A percentile compares a stretch with the other conserved stretches of the same genome.
These are phyloP conservation scores for Andrena fulva DNA, from an alignment of 2,888 invertebrate species.

Conservation along the genomic window DNA sequence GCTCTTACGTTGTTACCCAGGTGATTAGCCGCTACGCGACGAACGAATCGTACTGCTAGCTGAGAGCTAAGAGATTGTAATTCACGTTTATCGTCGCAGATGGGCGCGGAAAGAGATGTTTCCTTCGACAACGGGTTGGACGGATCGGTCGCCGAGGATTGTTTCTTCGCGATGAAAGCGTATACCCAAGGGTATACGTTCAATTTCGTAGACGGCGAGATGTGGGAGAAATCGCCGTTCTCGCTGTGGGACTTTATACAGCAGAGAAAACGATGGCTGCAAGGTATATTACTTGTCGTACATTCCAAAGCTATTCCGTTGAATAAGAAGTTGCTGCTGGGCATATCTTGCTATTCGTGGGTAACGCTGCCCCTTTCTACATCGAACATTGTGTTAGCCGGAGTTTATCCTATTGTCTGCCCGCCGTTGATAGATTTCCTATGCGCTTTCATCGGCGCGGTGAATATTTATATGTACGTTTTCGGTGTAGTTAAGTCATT, in stretches of 20 bases:
- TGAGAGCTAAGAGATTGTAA: neutral
- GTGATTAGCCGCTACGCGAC: conserved; percentile 85
- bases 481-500: conserved; percentile 99
- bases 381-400: conserved; percentile 94
- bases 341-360: conserved; percentile 97
- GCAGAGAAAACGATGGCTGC: conserved; percentile 98
- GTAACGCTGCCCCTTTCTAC: conserved; percentile 97
- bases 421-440: conserved; percentile 93
- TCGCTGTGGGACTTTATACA: conserved; percentile 97
- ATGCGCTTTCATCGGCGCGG: conserved; percentile 96
- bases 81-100: conserved; percentile 85
- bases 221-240: conserved; percentile 99
- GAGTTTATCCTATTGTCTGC: conserved; percentile 94
- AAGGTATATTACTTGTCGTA: conserved; percentile 95
- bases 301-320: conserved; percentile 94
- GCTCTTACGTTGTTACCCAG: conserved; percentile 98
- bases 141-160: conserved; percentile 99
- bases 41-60: neutral
- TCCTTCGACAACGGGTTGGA: conserved; percentile 98
- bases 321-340: conserved; percentile 92
- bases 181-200: conserved; percentile 95
- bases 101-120: conserved; percentile 95
- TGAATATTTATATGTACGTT: conserved; percentile 98
- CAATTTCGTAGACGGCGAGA: conserved; percentile 98
- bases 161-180: conserved; percentile 98